Percentiles rank a stretch among this genome's conserved stretches.
phyloP scores from a whole-genome alignment of 2,113 vertebrate genomes.

The Chlorocebus sabaeus region DNA sequence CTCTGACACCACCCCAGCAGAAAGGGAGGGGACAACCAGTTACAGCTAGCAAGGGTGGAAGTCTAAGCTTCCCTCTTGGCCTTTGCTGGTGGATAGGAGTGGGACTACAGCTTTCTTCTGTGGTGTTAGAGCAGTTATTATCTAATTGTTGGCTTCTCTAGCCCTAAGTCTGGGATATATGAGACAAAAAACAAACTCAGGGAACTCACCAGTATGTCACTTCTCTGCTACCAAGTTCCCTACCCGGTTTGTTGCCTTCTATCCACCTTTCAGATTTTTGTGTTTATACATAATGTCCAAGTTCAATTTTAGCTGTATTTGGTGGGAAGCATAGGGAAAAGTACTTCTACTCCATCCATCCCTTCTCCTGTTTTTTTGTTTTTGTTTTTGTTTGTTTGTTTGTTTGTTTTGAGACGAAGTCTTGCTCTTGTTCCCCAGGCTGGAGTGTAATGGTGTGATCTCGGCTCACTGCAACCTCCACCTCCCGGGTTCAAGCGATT shows the following conservation, averaged over 20 bases:
- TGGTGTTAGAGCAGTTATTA: slow-evolving; percentile 10
- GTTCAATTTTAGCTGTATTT: slow-evolving; percentile 6
- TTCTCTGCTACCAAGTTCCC: slow-evolving; percentile 2
- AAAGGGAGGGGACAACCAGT: not conserved
- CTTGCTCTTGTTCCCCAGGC: too few species aligned
- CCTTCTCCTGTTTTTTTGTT: not conserved
- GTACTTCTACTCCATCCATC: not conserved
- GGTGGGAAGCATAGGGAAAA: not conserved
- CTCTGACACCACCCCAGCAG: not conserved
- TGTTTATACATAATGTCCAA: not conserved
- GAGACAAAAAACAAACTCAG: not conserved
- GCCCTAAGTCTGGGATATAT: not conserved
- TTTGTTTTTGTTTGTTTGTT: too few species aligned
- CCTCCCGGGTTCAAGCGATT: too few species aligned
- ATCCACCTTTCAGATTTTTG: not conserved
- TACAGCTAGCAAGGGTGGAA: not conserved
- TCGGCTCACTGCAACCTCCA: too few species aligned
- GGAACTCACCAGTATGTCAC: not conserved
- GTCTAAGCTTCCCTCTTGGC: slow-evolving; percentile 15
- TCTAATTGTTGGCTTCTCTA: not conserved
- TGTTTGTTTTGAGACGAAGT: too few species aligned
- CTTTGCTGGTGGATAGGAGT: slow-evolving; percentile 9
- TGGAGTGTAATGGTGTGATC: too few species aligned
- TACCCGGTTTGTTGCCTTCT: not conserved
- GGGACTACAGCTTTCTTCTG: slow-evolving; percentile 15